These are phyloP conservation scores for Lophotriccus pileatus DNA, from an alignment of 2,797 vertebrate genomes.

Conservation along the genomic window DNA sequence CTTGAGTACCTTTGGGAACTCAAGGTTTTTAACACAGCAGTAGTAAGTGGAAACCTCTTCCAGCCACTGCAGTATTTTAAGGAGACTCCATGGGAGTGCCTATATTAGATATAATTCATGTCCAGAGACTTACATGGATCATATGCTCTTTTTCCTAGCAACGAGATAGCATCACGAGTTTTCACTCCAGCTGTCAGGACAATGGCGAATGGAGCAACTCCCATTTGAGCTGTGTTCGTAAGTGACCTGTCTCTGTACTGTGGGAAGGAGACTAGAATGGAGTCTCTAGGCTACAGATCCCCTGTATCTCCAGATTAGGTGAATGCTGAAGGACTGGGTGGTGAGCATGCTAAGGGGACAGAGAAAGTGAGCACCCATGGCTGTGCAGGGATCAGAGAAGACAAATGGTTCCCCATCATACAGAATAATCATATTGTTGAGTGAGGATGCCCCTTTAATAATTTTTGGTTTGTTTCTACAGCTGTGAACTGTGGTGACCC, in stretches of 20 bases:
- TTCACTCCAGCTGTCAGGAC: constrained; percentile 71
- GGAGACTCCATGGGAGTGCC: background rate
- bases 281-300: background rate
- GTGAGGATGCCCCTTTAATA: background rate
- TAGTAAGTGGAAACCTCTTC: background rate
- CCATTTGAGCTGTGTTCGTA: constrained; percentile 67
- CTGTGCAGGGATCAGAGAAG: background rate
- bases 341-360: background rate
- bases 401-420: background rate
- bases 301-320: background rate
- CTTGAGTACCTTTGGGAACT: background rate
- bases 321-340: background rate
- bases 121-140: background rate
- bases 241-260: background rate
- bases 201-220: constrained; percentile 72
- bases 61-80: background rate
- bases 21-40: background rate
- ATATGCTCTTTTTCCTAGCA: constrained; percentile 50
- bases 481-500: constrained; percentile 85
- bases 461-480: constrained; percentile 30
- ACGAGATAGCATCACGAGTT: constrained; percentile 33
- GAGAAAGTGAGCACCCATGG: background rate
- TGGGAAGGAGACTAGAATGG: background rate
- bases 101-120: background rate
- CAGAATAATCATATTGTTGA: background rate